Conservation (phyloP, 2,888 invertebrate genomes). For the Galeruca laticollis region DNA sequence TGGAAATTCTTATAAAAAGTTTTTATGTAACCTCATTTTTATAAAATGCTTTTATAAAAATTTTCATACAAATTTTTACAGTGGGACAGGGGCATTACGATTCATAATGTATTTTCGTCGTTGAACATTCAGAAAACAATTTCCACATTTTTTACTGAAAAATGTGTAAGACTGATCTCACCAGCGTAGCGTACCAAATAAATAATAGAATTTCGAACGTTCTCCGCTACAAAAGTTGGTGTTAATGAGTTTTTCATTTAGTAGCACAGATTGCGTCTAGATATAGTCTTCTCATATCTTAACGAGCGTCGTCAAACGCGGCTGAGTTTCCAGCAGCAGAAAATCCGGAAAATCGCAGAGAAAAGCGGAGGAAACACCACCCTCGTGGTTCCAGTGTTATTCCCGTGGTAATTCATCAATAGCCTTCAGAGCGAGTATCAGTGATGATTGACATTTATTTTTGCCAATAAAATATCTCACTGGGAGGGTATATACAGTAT, state of each 20-base stretch:
- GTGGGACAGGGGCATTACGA: too few relatives aligned
- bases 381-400: conserved; percentile 23
- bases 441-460: not conserved
- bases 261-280: conserved; percentile 59
- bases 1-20: too few relatives aligned
- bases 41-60: too few relatives aligned
- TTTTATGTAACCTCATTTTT: too few relatives aligned
- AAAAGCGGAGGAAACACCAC: conserved; percentile 32
- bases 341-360: conserved; percentile 32
- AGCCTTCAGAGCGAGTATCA: not conserved
- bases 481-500: too few relatives aligned
- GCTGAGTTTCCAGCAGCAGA: conserved; percentile 53
- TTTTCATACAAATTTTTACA: too few relatives aligned
- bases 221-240: conserved; percentile 46
- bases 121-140: not conserved
- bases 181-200: conserved; percentile 21
- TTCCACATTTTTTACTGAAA: not conserved
- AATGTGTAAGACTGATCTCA: conserved; percentile 25
- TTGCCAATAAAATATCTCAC: too few relatives aligned
- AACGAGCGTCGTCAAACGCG: conserved; percentile 53
- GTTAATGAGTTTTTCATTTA: conserved; percentile 65
- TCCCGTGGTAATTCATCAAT: conserved; percentile 33
- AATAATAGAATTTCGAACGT: conserved; percentile 34
- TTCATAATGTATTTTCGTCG: too few relatives aligned
- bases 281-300: conserved; percentile 54